Percentiles rank a stretch among this genome's conserved stretches.
Evolutionary conservation across 2,797 vertebrate species (phyloP).

Genomic region (Xenopus petersii): DNA sequence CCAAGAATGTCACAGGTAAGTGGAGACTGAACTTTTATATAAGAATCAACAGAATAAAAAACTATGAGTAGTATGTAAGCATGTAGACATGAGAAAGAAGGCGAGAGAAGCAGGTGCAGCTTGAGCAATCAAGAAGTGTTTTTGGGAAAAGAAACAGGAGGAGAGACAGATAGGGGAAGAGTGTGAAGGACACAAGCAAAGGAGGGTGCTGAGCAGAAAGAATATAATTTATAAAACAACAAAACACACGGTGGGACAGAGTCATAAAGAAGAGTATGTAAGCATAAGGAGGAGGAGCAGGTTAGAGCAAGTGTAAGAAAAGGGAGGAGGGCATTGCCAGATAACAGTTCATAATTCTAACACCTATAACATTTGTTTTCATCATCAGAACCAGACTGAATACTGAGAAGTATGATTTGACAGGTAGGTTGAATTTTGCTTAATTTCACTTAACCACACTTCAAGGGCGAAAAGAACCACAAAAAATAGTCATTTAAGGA

Average conservation of each 20-base stretch:
- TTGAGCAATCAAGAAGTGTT: too few relatives aligned
- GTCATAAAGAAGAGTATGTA: neutral
- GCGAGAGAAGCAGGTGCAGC: too few relatives aligned
- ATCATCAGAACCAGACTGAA: slow-evolving; percentile 3
- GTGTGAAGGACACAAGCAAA: neutral
- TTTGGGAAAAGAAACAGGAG: neutral
- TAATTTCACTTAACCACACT: too few relatives aligned
- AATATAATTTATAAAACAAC: neutral
- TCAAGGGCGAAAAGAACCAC: too few relatives aligned
- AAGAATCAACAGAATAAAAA: too few relatives aligned
- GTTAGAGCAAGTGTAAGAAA: neutral
- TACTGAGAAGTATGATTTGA: neutral
- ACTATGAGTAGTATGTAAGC: too few relatives aligned
- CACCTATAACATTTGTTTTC: neutral
- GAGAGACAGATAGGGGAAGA: neutral
- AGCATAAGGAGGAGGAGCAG: neutral
- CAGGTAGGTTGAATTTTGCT: neutral
- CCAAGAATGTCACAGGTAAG: neutral
- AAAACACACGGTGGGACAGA: neutral
- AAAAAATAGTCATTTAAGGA: too few relatives aligned
- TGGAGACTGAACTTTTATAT: neutral
- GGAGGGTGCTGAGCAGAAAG: neutral
- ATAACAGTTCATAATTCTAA: slow-evolving; percentile 1
- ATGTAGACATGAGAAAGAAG: too few relatives aligned
- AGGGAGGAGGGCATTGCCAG: slow-evolving; percentile 1